A percentile compares a stretch with the other conserved stretches of the same genome.
These are phyloP conservation scores for Hirudinaria manillensis DNA, from an alignment of 2,888 invertebrate species.

Conservation along the genomic window DNA sequence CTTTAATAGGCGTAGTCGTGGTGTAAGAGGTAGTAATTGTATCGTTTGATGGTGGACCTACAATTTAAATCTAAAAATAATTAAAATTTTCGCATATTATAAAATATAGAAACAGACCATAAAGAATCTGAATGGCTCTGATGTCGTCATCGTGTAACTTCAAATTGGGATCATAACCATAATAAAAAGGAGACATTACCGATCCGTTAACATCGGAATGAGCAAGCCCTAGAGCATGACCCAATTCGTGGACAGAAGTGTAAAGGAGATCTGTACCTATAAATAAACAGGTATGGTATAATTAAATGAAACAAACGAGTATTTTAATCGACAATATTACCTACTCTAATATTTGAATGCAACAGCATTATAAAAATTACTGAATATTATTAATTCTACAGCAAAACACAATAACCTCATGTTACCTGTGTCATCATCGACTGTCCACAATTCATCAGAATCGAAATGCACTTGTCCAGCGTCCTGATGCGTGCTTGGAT, in stretches of 20 bases:
- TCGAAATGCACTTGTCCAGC: slow-evolving; percentile 23
- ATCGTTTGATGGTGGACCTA: neutral
- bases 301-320: too few species aligned
- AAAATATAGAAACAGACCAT: slow-evolving; percentile 42
- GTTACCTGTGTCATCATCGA: too few species aligned
- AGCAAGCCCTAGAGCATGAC: slow-evolving; percentile 88
- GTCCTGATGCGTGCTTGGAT: neutral
- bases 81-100: neutral
- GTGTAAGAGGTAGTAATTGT: too few species aligned
- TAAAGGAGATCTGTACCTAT: slow-evolving; percentile 56
- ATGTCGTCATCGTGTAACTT: slow-evolving; percentile 80
- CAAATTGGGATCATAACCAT: slow-evolving; percentile 80
- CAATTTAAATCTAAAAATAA: neutral
- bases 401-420: too few species aligned
- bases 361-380: too few species aligned
- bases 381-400: too few species aligned
- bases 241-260: slow-evolving; percentile 87
- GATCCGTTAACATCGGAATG: slow-evolving; percentile 85
- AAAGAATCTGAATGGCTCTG: slow-evolving; percentile 50
- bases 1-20: too few species aligned
- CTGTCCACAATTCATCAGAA: neutral
- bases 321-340: too few species aligned
- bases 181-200: slow-evolving; percentile 94
- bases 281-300: too few species aligned
- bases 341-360: too few species aligned